Evolutionary conservation across 2,888 invertebrate species (phyloP), one percentile per base, ranked within the genome.

Genomic region (Drosophila dives): DNA sequence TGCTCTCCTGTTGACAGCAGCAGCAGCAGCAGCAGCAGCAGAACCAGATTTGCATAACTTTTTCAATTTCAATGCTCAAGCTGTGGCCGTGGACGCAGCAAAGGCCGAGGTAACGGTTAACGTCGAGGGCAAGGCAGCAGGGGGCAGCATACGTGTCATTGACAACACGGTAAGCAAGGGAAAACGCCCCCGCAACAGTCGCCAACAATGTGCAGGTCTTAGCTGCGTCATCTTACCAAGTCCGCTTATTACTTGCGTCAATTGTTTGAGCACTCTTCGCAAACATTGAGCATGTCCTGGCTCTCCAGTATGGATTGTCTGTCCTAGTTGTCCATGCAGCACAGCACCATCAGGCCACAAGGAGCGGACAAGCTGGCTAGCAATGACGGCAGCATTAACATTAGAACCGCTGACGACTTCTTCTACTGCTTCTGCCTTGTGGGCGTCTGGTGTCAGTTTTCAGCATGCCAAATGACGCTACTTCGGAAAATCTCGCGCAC

Each of bases 61-160:
- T 86, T 86, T 86, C 89, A 89, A 86, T 86, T 86, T 86, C 71
- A 87, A 85, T 83, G 86, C 88, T 89, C 86, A 86, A 89, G 87
- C 86, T 86, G 86, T 86, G 89, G 81, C 85, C 89, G 73, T 66
- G 80, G 71, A 72, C 83, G 62, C 61, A 81, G 75, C 86, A 53
- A 36, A 67, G 80, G 73, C 76, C 83, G 65, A 67, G 85, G 77
- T 77, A 34, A 23, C 40, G 40, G 48, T 55, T 17, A 54, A 12
- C 8, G n/a, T 26, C 40, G 29, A 20, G 20, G 32, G 6, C 6
- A 32, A 10, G 20, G 23, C 54, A 26, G 15, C 3, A 6, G 12
- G 7, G 11, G 11, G 5, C 26, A 38, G 55, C 26, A 84, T 84
- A 75, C 79, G 84, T 80, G 86, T 65, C 80, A 75, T 56, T n/a